A percentile compares a stretch with the other conserved stretches of the same genome.
Evolutionary conservation across 2,797 vertebrate species (phyloP).

Genomic region (Dryobates pubescens): DNA sequence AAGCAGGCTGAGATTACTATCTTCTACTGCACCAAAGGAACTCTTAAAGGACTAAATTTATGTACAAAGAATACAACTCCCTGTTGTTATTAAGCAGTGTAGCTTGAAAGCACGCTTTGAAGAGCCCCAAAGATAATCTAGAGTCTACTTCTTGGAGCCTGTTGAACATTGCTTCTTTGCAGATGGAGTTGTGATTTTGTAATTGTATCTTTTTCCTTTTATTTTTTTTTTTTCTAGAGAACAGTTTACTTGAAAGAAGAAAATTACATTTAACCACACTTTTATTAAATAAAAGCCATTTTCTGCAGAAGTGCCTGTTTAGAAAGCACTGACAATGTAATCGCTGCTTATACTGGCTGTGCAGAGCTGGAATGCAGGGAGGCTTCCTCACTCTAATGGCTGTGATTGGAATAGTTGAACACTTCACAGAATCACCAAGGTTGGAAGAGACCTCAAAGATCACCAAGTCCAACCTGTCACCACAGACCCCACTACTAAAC

Average conservation of each 20-base stretch:
- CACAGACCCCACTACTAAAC: no score
- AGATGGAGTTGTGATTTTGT: constrained; percentile 13
- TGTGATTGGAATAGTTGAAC: not conserved
- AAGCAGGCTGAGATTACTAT: not conserved
- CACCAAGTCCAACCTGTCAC: no score
- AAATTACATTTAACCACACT: constrained; percentile 17
- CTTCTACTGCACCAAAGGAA: not conserved
- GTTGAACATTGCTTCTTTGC: not conserved
- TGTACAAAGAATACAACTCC: not conserved
- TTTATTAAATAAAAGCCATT: constrained; percentile 55
- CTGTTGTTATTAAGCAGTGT: not conserved
- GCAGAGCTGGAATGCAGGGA: not conserved
- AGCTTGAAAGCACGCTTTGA: not conserved
- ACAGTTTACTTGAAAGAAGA: constrained; percentile 43
- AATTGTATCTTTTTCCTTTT: constrained; percentile 38
- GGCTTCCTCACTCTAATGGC: not conserved
- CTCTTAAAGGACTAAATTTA: not conserved
- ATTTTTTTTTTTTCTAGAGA: not conserved
- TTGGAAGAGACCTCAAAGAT: no score
- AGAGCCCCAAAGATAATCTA: not conserved
- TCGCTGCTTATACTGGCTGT: not conserved
- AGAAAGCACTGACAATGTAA: constrained; percentile 10
- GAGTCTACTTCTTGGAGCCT: not conserved
- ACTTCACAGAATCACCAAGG: not conserved
- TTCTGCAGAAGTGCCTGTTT: constrained; percentile 8